Percentiles rank a stretch among this genome's conserved stretches.
phyloP scores from a whole-genome alignment of 2,113 vertebrate genomes.

The Sceloporus undulatus region DNA sequence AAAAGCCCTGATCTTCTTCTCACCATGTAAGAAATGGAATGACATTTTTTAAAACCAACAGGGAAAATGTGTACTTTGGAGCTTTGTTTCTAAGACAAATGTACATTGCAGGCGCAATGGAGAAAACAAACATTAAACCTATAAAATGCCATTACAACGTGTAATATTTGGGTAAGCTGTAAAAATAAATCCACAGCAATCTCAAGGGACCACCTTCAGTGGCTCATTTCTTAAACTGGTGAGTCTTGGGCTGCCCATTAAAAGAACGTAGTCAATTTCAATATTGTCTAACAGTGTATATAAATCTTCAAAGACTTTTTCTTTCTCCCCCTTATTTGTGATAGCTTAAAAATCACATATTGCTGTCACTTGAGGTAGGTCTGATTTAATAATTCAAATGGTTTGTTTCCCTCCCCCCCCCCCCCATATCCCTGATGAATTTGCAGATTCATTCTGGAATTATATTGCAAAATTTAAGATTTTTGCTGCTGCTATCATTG shows the following conservation, averaged over 20 bases:
- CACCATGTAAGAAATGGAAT: too few species aligned
- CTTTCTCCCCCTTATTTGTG: background rate
- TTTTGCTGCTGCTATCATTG: background rate
- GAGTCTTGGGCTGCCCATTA: background rate
- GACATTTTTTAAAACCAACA: too few species aligned
- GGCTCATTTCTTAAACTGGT: too few species aligned
- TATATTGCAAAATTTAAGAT: background rate
- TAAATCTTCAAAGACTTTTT: background rate
- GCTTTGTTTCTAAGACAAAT: background rate
- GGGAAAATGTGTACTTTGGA: background rate
- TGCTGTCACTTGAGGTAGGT: too few species aligned
- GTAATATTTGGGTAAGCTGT: background rate
- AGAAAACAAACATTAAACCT: background rate
- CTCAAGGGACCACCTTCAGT: background rate
- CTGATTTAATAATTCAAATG: background rate
- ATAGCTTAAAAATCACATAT: too few species aligned
- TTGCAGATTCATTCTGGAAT: background rate
- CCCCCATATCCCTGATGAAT: background rate
- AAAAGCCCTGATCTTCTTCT: background rate
- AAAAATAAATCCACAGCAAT: background rate
- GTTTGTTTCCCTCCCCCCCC: background rate
- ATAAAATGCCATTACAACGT: background rate
- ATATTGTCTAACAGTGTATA: rapidly evolving
- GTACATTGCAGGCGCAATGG: background rate
- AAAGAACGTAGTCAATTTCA: background rate